A percentile compares a stretch with the other conserved stretches of the same genome.
phyloP scores from a whole-genome alignment of 2,113 vertebrate genomes.

The Arizona elegans region DNA sequence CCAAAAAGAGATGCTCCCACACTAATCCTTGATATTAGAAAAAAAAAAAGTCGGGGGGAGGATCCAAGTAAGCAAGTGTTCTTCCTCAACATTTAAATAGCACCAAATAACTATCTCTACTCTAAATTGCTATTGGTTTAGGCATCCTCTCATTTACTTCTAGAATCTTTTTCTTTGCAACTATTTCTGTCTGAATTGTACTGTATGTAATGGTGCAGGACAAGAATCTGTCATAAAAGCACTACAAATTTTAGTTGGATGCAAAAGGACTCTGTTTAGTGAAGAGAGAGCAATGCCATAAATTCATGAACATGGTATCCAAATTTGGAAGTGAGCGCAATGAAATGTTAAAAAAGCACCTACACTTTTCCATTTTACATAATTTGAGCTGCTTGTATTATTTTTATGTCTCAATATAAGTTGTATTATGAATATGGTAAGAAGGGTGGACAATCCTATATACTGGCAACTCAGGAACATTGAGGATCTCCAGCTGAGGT shows the following conservation, averaged over 20 bases:
- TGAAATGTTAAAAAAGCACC: background rate
- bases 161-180: background rate
- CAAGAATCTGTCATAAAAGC: background rate
- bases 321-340: background rate
- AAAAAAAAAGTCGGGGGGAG: background rate
- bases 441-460: background rate
- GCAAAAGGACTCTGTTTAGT: background rate
- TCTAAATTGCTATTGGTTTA: constrained; percentile 1
- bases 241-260: background rate
- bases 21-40: background rate
- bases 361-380: background rate
- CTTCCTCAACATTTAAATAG: background rate
- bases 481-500: background rate
- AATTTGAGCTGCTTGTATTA: background rate
- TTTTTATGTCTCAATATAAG: background rate
- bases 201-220: background rate
- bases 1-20: background rate
- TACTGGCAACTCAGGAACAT: background rate
- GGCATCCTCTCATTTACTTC: background rate
- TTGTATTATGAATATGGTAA: background rate
- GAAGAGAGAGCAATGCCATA: background rate
- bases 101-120: background rate
- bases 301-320: background rate
- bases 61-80: background rate
- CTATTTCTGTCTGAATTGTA: background rate